phyloP scores from a whole-genome alignment of 2,888 invertebrate species.

The Melikaiella ostensackeni region DNA sequence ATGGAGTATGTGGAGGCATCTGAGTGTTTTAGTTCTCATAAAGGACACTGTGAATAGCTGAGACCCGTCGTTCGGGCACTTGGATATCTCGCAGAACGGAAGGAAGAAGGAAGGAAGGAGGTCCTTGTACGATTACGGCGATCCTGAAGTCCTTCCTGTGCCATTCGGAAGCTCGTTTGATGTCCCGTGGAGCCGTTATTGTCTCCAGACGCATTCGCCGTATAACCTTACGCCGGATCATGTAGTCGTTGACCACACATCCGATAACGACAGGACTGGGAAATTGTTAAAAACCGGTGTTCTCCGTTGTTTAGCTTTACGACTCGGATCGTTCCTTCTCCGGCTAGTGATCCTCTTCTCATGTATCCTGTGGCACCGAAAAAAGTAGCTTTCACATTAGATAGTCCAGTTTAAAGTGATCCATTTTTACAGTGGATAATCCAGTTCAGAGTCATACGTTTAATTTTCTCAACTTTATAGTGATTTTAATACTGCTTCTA shows the following conservation, averaged over 20 bases:
- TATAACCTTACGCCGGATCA: slow-evolving; percentile 54
- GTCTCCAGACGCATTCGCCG: slow-evolving; percentile 67
- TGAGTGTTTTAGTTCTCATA: slow-evolving; percentile 66
- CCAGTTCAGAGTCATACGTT: neutral
- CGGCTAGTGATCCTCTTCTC: neutral
- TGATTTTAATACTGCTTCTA: too few relatives aligned
- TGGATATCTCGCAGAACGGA: slow-evolving; percentile 44
- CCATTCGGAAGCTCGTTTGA: slow-evolving; percentile 76
- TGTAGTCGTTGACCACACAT: slow-evolving; percentile 71
- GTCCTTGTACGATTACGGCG: slow-evolving; percentile 62
- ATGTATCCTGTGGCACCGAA: neutral
- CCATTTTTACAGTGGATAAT: neutral
- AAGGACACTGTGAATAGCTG: slow-evolving; percentile 63
- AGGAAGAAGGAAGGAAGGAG: slow-evolving; percentile 61
- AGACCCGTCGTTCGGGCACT: slow-evolving; percentile 55
- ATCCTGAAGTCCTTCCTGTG: slow-evolving; percentile 66
- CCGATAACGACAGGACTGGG: slow-evolving; percentile 69
- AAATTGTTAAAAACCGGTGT: slow-evolving; percentile 69
- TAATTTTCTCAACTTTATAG: neutral
- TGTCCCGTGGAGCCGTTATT: slow-evolving; percentile 74
- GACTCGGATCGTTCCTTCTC: neutral
- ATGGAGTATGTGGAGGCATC: slow-evolving; percentile 52
- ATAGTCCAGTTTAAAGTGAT: neutral
- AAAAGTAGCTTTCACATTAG: too few relatives aligned
- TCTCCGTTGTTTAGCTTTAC: slow-evolving; percentile 35